Evolutionary conservation across 2,797 vertebrate species (phyloP), one percentile per base, ranked within the genome.

Genomic region (Helarctos malayanus): DNA sequence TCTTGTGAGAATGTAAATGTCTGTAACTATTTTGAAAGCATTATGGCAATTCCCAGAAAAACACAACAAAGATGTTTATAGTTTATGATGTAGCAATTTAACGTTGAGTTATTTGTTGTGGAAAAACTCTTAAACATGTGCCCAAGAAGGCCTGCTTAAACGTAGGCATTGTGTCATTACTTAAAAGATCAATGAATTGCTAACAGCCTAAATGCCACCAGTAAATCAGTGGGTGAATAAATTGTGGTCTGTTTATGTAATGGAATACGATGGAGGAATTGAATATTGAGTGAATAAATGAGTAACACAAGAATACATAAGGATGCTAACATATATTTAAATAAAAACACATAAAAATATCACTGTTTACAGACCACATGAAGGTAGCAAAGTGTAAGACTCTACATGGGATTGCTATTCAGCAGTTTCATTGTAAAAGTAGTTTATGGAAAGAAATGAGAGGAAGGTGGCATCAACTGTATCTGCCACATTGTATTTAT

Each of bases 401-500:
- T n/a, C 18, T 86, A 54, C 38, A 57, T 35, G 29, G 41, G 16
- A 57, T 45, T 38, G 54, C 25, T 57, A 93, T 35, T 32, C 25
- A 85, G 25, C 5, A 59, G 25, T 81, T 93, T 87, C 75, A 71
- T 1, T 54, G 29, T 47, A 69, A 32, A 84, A 73, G 32, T 69
- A 38, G 88, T 21, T 73, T 92, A 21, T 88, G 65, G n/a, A 81
- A 92, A 80, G 47, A 61, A 90, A 96, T 29, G 6, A 75, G 10
- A 76, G 19, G 49, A 86, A 89, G 12, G 29, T 91, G 65, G 5
- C 15, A 65, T 84, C 25, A 21, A n/a, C 38, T 59, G 0, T 32
- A 57, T 76, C n/a, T 81, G 56, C 25, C 23, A 68, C 7, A 65
- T n/a, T 56, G 21, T n/a, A 71, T 78, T 89, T 93, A 81, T 73